Percentiles rank a stretch among this genome's conserved stretches.
Evolutionary conservation across 2,888 invertebrate genomes (phyloP).

Genomic region (Trachelus stipa): DNA sequence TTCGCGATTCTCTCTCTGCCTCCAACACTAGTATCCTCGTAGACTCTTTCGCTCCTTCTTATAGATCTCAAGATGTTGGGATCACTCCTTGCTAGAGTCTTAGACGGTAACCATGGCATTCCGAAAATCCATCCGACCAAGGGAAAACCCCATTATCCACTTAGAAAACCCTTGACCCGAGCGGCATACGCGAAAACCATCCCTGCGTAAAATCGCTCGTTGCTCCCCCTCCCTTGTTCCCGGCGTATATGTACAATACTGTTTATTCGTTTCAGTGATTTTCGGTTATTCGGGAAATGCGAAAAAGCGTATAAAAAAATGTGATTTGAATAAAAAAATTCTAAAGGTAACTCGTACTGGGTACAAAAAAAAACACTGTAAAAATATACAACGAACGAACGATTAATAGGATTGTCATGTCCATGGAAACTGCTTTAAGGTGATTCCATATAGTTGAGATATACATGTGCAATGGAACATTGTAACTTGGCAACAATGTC

Average conservation of each 20-base stretch:
- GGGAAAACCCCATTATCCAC: slow-evolving; percentile 1
- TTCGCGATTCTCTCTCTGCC: not conserved
- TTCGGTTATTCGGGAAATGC: not conserved
- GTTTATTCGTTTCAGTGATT: not conserved
- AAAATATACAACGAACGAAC: not conserved
- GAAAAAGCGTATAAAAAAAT: not conserved
- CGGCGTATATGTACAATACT: not conserved
- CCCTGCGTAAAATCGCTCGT: not conserved
- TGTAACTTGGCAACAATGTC: not conserved
- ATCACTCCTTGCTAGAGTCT: slow-evolving; percentile 1
- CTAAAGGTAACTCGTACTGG: not conserved
- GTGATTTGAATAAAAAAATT: not conserved
- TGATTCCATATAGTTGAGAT: not conserved
- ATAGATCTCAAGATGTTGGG: not conserved
- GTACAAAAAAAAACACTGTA: not conserved
- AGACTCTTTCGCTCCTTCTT: slow-evolving; percentile 13
- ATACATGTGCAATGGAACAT: not conserved
- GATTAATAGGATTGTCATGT: not conserved
- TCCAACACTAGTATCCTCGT: not conserved
- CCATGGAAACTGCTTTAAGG: not conserved
- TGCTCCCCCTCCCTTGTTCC: not conserved
- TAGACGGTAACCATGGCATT: not conserved
- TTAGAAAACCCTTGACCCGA: not conserved
- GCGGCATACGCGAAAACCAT: not conserved
- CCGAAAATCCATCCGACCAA: slow-evolving; percentile 3